A percentile compares a stretch with the other conserved stretches of the same genome.
Conservation (phyloP, 1,140 invertebrate genomes). For the Caenorhabditis inopinata region DNA sequence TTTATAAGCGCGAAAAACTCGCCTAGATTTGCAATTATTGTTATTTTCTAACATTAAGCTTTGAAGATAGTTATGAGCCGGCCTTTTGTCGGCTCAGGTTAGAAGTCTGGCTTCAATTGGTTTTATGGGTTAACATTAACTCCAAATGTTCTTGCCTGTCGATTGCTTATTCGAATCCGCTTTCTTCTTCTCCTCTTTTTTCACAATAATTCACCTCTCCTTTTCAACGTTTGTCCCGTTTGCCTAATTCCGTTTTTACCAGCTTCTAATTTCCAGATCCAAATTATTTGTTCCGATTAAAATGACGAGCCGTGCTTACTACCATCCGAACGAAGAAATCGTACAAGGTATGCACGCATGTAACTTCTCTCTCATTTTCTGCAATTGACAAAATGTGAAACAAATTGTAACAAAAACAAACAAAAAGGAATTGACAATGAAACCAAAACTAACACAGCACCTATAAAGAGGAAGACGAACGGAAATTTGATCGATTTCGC, state of each 20-base stretch:
- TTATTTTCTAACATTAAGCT: too few relatives aligned
- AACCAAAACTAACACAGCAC: neutral
- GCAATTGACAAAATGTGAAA: neutral
- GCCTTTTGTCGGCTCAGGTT: too few relatives aligned
- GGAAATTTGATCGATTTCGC: constrained; percentile 33
- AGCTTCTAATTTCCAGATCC: neutral
- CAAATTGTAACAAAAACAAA: neutral
- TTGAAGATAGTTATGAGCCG: too few relatives aligned
- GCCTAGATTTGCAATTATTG: too few relatives aligned
- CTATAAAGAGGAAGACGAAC: neutral
- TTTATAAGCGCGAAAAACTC: too few relatives aligned
- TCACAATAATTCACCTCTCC: neutral
- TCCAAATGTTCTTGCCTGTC: too few relatives aligned
- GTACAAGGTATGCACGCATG: constrained; percentile 25
- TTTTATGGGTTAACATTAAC: too few relatives aligned
- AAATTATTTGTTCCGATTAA: too few relatives aligned
- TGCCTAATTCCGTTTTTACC: neutral
- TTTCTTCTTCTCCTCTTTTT: neutral
- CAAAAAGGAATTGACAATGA: neutral
- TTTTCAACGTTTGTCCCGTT: neutral
- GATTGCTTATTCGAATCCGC: too few relatives aligned
- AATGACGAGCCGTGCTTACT: constrained; percentile 8
- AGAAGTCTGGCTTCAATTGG: too few relatives aligned
- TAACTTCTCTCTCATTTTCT: neutral
- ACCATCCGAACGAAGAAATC: constrained; percentile 2